Base-by-base conservation (phyloP, 1,140 invertebrate genomes). In the Atta cephalotes region DNA sequence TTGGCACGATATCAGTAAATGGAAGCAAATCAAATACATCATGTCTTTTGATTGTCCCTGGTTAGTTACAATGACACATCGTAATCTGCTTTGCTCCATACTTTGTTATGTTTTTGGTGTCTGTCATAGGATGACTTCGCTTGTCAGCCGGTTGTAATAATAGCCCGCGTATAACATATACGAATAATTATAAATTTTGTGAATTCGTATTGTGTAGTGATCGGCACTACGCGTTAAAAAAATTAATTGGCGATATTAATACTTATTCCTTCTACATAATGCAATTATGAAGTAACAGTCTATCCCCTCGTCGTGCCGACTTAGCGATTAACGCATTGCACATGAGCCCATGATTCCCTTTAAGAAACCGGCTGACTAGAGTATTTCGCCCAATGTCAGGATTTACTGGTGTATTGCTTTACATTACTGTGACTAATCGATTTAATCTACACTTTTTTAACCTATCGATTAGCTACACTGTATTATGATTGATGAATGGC, bases 1-100 rank as follows among this genome's bases (percentile, higher is more conserved):
- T 94, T 94, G 94, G 94, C 94, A 94, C 94, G 89, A 92, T 90
- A 89, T 93, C 90, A 92, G 88, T 91, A 94, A 25, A 91, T 92
- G 92, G 93, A 94, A 93, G 91, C 92, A 94, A 94, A 94, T 92
- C 87, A 94, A 93, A 93, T 87, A 91, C 90, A 88, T 81, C 89
- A 85, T 93, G 88, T 91, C 89, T 91, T 93, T 94, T 94, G 93
- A 94, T 94, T 94, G 93, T 94, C 93, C 93, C 89, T 92, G 91
- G 93, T 88, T 92, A 88, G 89, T 88, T 77, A 88, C 65, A 81
- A 81, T 84, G 87, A 90, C 88, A 82, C 72, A 65, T 78, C 65
- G 62, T 87, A 88, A 86, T 87, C 76, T 87, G 81, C 58, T 90
- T 89, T 90, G 81, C 82, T 80, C 79, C 82, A 65, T 84, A 91